A percentile compares a stretch with the other conserved stretches of the same genome.
Evolutionary conservation across 92 coral and sea anemone species (phyloP).

Genomic region (Actinostola sp.): DNA sequence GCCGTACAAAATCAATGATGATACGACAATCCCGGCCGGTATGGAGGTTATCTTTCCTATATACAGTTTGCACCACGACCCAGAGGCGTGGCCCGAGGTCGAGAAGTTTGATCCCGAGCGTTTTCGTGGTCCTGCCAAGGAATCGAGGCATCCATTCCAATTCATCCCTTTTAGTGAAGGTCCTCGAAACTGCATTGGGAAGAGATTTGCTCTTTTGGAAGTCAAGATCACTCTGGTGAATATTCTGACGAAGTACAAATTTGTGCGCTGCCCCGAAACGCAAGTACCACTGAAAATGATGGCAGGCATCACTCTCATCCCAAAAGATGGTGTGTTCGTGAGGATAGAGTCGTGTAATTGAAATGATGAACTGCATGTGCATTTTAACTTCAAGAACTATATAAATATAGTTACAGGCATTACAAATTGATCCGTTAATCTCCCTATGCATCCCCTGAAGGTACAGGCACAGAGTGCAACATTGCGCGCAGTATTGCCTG

Average conservation of each 20-base stretch:
- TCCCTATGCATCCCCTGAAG: too few relatives aligned
- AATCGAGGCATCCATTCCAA: conserved; percentile 61
- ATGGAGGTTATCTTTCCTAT: conserved; percentile 57
- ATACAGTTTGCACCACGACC: conserved; percentile 63
- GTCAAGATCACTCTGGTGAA: conserved; percentile 60
- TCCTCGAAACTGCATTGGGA: conserved; percentile 69
- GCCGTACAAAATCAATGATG: conserved; percentile 41
- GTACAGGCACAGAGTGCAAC: too few relatives aligned
- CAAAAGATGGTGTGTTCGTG: conserved; percentile 48
- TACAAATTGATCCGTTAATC: too few relatives aligned
- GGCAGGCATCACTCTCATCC: conserved; percentile 43
- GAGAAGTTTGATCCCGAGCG: conserved; percentile 77
- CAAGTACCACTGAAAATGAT: conserved; percentile 45
- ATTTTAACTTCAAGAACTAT: too few relatives aligned
- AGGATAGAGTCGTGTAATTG: conserved; percentile 45
- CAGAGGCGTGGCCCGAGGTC: conserved; percentile 73
- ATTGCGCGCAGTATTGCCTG: too few relatives aligned
- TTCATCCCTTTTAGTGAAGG: conserved; percentile 71
- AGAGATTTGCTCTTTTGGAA: conserved; percentile 54
- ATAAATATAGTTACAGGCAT: too few relatives aligned
- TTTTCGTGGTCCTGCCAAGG: conserved; percentile 69
- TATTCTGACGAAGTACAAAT: conserved; percentile 57
- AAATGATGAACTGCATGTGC: conserved; percentile 30
- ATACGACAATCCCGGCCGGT: conserved; percentile 62
- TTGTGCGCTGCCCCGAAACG: conserved; percentile 61